A percentile compares a stretch with the other conserved stretches of the same genome.
phyloP scores from a whole-genome alignment of 2,888 invertebrate genomes.

The Heliconius cydno region DNA sequence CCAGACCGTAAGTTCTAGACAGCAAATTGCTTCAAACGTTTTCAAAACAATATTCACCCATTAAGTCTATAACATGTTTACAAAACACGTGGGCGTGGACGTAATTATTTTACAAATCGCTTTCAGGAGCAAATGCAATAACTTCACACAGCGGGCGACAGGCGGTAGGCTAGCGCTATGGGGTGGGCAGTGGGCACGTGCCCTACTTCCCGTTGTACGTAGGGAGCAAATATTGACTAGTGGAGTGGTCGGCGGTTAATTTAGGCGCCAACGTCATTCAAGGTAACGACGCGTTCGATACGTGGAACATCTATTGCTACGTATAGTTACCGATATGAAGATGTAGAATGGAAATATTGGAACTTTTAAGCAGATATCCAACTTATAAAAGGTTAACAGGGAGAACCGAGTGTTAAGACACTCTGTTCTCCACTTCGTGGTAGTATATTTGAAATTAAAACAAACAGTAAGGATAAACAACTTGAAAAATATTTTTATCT shows the following conservation, averaged over 20 bases:
- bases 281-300: slow-evolving; percentile 32
- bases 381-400: too few relatives aligned
- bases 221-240: slow-evolving; percentile 42
- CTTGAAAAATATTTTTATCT: too few relatives aligned
- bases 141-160: not conserved
- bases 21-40: not conserved
- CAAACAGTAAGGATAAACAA: too few relatives aligned
- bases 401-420: too few relatives aligned
- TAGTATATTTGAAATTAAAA: too few relatives aligned
- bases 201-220: slow-evolving; percentile 36
- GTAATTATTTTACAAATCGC: slow-evolving; percentile 21
- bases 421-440: too few relatives aligned
- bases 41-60: not conserved
- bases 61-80: slow-evolving; percentile 17
- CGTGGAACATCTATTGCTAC: slow-evolving; percentile 11
- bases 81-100: slow-evolving; percentile 2
- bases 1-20: not conserved
- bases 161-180: not conserved
- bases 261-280: slow-evolving; percentile 39
- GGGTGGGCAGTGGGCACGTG: slow-evolving; percentile 22
- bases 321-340: not conserved
- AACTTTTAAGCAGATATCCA: not conserved
- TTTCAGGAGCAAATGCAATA: slow-evolving; percentile 25
- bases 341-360: not conserved
- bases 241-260: slow-evolving; percentile 39